Evolutionary conservation across 2,797 vertebrate species (phyloP).

Genomic region (Petrocephalus sullivani): DNA sequence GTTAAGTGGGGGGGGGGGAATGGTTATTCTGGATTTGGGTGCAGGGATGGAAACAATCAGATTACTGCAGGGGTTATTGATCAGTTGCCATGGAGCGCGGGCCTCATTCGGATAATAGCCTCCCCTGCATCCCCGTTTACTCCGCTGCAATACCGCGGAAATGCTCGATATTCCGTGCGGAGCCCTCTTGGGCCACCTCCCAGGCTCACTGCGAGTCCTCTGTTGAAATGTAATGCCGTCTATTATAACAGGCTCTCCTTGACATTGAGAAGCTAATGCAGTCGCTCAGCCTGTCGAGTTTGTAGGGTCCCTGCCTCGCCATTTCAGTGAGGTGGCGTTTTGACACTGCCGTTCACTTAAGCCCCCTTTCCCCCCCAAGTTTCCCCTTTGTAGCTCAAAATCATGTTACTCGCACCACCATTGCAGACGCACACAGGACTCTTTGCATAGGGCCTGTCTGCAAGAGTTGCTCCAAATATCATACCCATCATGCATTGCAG

Average conservation of each 20-base stretch:
- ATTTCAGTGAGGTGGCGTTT: conserved; percentile 18
- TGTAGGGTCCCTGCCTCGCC: background rate
- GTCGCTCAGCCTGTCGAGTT: background rate
- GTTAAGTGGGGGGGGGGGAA: conserved; percentile 5
- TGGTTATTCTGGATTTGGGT: conserved; percentile 23
- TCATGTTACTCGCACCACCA: background rate
- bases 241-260: conserved; percentile 15
- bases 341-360: background rate
- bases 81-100: conserved; percentile 35
- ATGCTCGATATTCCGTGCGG: background rate
- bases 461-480: too few relatives aligned
- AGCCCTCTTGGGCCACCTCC: background rate
- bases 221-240: conserved; percentile 17
- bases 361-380: background rate
- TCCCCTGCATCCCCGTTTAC: conserved; percentile 20
- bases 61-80: conserved; percentile 42
- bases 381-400: background rate
- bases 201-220: background rate
- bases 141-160: background rate
- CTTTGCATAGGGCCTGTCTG: too few relatives aligned
- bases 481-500: too few relatives aligned
- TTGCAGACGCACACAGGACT: background rate
- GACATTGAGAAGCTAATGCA: background rate
- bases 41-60: conserved; percentile 34
- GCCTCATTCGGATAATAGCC: conserved; percentile 28